A percentile compares a stretch with the other conserved stretches of the same genome.
These are phyloP conservation scores for Astreopora myriophthalma DNA, from an alignment of 64 coral and sea anemone genomes.

Conservation along the genomic window DNA sequence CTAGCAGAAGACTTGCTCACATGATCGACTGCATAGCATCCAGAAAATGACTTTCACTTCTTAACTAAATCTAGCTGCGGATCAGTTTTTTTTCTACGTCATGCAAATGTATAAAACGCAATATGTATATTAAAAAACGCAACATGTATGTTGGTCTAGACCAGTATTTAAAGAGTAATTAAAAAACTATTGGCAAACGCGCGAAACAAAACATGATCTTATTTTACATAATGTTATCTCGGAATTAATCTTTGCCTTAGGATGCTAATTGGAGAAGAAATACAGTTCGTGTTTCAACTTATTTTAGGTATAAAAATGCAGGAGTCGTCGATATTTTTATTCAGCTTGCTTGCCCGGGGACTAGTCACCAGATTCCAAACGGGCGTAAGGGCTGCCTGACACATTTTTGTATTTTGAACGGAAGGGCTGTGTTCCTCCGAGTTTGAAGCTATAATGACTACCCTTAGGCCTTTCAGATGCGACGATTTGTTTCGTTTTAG, in stretches of 20 bases:
- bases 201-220: not conserved
- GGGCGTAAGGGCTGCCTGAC: not conserved
- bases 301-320: not conserved
- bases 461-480: constrained; percentile 89
- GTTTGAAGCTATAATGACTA: constrained; percentile 66
- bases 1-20: not conserved
- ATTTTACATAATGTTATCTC: not conserved
- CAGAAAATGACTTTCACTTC: too few species aligned
- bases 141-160: not conserved
- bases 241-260: not conserved
- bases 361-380: not conserved
- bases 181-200: not conserved
- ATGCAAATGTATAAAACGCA: too few species aligned
- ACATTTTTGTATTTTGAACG: not conserved
- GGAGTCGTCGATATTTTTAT: too few species aligned
- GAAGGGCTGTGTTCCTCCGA: not conserved
- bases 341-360: not conserved
- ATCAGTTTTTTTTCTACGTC: too few species aligned
- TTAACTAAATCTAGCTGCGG: too few species aligned
- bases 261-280: not conserved
- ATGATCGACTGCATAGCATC: not conserved
- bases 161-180: not conserved
- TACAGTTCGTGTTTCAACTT: not conserved
- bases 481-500: constrained; percentile 92
- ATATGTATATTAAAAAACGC: too few species aligned